Conservation (phyloP, 2,797 vertebrate genomes). For the Arremon aurantiirostris region DNA sequence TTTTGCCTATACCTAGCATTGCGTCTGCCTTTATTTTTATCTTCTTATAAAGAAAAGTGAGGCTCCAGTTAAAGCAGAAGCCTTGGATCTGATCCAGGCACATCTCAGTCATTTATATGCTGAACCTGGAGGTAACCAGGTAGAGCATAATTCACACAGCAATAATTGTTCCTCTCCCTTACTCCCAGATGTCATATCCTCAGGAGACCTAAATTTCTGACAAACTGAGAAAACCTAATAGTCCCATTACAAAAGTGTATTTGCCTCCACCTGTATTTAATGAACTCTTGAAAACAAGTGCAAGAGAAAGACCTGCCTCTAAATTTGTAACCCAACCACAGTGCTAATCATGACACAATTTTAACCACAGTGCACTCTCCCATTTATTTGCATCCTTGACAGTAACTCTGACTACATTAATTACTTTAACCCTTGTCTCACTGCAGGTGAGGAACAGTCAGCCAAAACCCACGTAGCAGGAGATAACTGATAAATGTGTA, state of each 20-base stretch:
- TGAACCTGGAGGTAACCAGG: not conserved
- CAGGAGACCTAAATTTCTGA: not conserved
- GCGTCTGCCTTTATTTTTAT: not conserved
- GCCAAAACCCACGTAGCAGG: not conserved
- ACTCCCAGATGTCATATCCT: not conserved
- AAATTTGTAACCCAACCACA: not conserved
- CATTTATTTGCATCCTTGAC: not conserved
- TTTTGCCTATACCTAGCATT: not conserved
- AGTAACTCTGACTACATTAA: not conserved
- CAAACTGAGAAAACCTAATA: not conserved
- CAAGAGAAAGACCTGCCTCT: not conserved
- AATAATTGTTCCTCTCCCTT: not conserved
- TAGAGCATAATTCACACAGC: not conserved
- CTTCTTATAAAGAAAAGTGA: not conserved
- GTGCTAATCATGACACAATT: not conserved
- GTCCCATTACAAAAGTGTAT: not conserved
- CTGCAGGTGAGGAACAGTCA: not conserved
- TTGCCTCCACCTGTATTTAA: not conserved
- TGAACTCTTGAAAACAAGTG: not conserved
- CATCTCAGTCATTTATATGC: not conserved
- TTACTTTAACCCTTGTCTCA: not conserved
- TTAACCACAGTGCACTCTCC: not conserved
- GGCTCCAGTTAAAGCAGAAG: not conserved
- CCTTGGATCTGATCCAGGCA: not conserved
- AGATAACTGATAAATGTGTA: not conserved